Evolutionary conservation across 2,888 invertebrate species (phyloP).

Genomic region (Epirrhoe alternata): DNA sequence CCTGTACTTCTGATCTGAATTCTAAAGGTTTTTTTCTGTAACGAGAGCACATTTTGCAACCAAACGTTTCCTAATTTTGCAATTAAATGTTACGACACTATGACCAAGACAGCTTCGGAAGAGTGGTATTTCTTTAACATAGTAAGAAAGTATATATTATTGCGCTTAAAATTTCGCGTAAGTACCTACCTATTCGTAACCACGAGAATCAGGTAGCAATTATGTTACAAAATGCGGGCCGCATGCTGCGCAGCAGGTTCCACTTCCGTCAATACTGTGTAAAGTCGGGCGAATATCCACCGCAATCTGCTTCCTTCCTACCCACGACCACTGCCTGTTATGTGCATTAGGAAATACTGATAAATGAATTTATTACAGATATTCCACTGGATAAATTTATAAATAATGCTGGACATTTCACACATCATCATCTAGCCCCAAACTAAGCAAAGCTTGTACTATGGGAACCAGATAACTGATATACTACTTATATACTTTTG

Average conservation of each 20-base stretch:
- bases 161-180: not conserved
- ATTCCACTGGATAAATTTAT: no score
- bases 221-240: constrained; percentile 20
- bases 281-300: constrained; percentile 51
- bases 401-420: no score
- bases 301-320: constrained; percentile 56
- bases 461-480: no score
- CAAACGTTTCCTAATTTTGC: not conserved
- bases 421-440: no score
- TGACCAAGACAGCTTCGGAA: not conserved
- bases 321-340: constrained; percentile 33
- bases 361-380: not conserved
- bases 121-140: not conserved
- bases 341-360: not conserved
- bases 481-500: no score
- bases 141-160: not conserved
- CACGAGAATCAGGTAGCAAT: constrained; percentile 7
- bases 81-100: not conserved
- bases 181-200: not conserved
- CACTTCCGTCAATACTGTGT: constrained; percentile 38
- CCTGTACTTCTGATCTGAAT: constrained; percentile 5
- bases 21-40: not conserved
- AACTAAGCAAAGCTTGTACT: no score
- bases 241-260: constrained; percentile 29
- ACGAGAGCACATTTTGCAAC: not conserved